Percentiles rank a stretch among this genome's conserved stretches.
phyloP scores from a whole-genome alignment of 2,888 invertebrate species.

The Pherbina coryleti region DNA sequence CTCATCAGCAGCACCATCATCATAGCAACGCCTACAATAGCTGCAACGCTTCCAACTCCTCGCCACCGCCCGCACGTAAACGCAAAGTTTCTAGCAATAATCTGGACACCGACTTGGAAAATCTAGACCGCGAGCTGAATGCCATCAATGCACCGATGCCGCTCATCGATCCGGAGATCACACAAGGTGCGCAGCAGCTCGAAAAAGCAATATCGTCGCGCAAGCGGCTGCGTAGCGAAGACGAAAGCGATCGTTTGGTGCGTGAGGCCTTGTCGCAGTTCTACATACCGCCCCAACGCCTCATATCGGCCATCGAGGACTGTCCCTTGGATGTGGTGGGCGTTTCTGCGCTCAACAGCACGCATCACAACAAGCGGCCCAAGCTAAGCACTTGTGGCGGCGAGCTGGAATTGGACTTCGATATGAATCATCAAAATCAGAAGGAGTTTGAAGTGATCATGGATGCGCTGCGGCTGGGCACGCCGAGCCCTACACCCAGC shows the following conservation, averaged over 20 bases:
- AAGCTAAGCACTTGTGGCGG: constrained; percentile 43
- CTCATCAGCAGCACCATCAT: constrained; percentile 34
- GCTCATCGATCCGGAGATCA: constrained; percentile 69
- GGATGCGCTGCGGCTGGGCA: constrained; percentile 69
- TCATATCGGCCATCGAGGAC: constrained; percentile 78
- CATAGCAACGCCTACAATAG: constrained; percentile 31
- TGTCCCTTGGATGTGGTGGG: constrained; percentile 68
- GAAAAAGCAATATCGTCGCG: constrained; percentile 68
- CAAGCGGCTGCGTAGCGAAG: constrained; percentile 72
- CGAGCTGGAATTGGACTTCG: constrained; percentile 64
- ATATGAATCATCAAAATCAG: constrained; percentile 70
- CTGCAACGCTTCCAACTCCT: constrained; percentile 26
- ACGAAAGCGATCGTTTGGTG: constrained; percentile 77
- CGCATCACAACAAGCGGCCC: constrained; percentile 47
- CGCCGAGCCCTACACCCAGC: constrained; percentile 62
- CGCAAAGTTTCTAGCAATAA: constrained; percentile 63
- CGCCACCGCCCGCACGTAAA: constrained; percentile 53
- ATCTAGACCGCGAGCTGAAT: constrained; percentile 69
- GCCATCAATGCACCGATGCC: constrained; percentile 70
- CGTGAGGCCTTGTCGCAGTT: constrained; percentile 80
- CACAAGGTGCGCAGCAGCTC: constrained; percentile 69
- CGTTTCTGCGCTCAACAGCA: constrained; percentile 40
- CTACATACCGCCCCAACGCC: constrained; percentile 78
- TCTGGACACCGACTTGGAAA: constrained; percentile 69
- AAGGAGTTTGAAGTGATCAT: constrained; percentile 70